These are phyloP conservation scores for Limnephilus lunatus DNA, from an alignment of 2,888 invertebrate genomes.

Conservation along the genomic window DNA sequence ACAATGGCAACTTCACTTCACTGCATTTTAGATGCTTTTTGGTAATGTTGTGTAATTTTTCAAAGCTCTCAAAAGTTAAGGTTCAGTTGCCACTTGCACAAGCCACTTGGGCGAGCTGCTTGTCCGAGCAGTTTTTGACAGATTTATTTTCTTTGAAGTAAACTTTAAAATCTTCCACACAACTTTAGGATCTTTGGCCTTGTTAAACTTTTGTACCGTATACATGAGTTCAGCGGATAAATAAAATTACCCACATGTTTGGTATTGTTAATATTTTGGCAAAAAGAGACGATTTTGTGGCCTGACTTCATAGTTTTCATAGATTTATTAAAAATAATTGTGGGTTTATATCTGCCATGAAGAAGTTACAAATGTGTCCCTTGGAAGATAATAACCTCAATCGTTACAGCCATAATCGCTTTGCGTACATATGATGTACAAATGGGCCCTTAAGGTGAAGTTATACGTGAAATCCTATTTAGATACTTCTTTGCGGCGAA, in stretches of 20 bases:
- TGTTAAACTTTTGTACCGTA: not conserved
- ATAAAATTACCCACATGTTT: not conserved
- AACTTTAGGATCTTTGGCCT: not conserved
- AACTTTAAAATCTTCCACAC: not conserved
- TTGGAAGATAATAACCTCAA: no score
- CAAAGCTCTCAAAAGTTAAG: not conserved
- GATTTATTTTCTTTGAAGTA: constrained; percentile 2
- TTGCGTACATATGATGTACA: no score
- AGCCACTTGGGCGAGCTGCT: not conserved
- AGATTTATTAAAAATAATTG: no score
- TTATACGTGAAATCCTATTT: no score
- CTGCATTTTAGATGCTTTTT: not conserved
- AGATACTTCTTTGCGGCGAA: no score
- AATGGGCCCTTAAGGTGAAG: no score
- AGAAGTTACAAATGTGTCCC: no score
- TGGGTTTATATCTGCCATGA: no score
- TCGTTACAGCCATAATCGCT: no score
- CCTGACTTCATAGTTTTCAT: not conserved
- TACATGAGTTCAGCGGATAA: not conserved
- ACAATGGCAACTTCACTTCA: not conserved
- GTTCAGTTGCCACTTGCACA: not conserved
- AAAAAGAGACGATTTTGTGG: not conserved
- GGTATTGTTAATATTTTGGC: not conserved
- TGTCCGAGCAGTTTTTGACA: not conserved
- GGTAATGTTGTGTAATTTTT: not conserved